Evolutionary conservation across 2,888 invertebrate genomes (phyloP).

Genomic region (Eilema sororculum): DNA sequence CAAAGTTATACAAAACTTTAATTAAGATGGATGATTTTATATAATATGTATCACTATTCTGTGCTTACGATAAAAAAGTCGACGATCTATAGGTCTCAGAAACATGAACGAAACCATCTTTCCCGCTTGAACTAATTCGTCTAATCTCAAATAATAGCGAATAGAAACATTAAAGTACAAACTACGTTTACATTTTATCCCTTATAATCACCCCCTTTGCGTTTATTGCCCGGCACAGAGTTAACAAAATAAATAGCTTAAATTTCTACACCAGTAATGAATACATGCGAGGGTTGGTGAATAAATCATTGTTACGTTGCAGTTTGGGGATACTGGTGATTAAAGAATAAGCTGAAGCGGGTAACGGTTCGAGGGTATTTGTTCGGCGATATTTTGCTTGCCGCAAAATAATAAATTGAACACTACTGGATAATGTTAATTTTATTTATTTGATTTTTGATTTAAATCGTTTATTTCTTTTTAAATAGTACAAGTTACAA

Average conservation of each 20-base stretch:
- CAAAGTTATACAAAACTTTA: too few relatives aligned
- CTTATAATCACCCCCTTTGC: constrained; percentile 69
- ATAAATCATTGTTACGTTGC: constrained; percentile 85
- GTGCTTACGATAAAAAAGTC: too few relatives aligned
- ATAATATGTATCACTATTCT: too few relatives aligned
- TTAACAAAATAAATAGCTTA: constrained; percentile 87
- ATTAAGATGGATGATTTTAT: too few relatives aligned
- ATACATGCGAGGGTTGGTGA: constrained; percentile 81
- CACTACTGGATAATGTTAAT: too few relatives aligned
- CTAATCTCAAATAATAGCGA: constrained; percentile 30
- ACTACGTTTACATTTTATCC: constrained; percentile 66
- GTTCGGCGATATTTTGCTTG: background rate
- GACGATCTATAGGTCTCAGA: background rate
- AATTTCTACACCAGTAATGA: constrained; percentile 87
- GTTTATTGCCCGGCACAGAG: constrained; percentile 82
- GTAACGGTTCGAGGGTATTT: background rate
- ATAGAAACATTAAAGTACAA: constrained; percentile 71
- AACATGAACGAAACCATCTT: background rate
- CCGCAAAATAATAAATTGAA: background rate
- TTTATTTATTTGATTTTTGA: too few relatives aligned
- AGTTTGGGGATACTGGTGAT: constrained; percentile 69
- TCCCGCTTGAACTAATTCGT: background rate
- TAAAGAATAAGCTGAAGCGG: constrained; percentile 33
- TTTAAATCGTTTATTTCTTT: too few relatives aligned
- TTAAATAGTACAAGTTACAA: too few relatives aligned